A percentile compares a stretch with the other conserved stretches of the same genome.
phyloP scores from a whole-genome alignment of 2,113 vertebrate species.

The Phasianus colchicus region DNA sequence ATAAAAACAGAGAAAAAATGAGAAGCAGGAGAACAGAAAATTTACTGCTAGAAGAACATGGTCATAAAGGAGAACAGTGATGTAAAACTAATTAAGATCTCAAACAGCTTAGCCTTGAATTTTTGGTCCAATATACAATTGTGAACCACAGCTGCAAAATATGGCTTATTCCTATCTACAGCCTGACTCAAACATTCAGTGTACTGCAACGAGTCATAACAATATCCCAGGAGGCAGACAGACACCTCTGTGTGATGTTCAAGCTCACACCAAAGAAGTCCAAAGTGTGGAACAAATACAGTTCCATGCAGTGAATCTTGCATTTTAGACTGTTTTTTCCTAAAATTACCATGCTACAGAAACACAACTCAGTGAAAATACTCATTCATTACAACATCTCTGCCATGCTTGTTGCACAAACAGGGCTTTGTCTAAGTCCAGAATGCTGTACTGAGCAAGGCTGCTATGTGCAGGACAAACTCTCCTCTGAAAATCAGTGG shows the following conservation, averaged over 20 bases:
- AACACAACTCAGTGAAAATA: background rate
- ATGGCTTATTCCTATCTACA: background rate
- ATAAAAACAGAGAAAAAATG: background rate
- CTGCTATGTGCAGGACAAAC: background rate
- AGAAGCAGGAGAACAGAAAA: background rate
- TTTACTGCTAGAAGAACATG: background rate
- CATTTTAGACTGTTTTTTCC: background rate
- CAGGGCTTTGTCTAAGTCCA: conserved; percentile 21
- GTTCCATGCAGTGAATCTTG: background rate
- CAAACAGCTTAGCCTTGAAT: background rate
- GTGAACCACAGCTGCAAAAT: background rate
- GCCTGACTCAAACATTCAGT: accelerated
- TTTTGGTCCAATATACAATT: background rate
- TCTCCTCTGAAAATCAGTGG: background rate
- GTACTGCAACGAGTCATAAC: accelerated
- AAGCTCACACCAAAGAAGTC: background rate
- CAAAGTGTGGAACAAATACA: background rate
- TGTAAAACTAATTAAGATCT: background rate
- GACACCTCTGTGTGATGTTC: background rate
- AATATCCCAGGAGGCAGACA: background rate
- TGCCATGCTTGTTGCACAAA: background rate
- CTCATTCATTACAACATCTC: background rate
- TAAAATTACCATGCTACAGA: background rate
- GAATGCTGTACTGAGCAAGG: background rate
- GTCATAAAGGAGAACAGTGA: background rate